phyloP scores from a whole-genome alignment of 2,888 invertebrate genomes.

The Drosophila phalerata region DNA sequence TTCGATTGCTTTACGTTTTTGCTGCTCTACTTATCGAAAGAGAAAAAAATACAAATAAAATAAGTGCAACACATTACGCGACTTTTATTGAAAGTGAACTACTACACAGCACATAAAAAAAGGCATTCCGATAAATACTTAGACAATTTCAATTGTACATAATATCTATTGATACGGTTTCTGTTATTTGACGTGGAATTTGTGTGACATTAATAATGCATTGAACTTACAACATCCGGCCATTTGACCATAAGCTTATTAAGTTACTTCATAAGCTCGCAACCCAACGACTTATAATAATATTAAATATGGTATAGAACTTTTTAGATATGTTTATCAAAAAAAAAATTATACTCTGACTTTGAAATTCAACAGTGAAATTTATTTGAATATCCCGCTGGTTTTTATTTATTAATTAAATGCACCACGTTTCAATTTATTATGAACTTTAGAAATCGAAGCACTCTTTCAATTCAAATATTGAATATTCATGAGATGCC shows the following conservation, averaged over 20 bases:
- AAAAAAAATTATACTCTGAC: neutral
- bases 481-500: conserved; percentile 52
- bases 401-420: neutral
- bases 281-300: too few relatives aligned
- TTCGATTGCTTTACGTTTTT: conserved; percentile 52
- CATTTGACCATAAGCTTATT: conserved; percentile 9
- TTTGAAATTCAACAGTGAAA: neutral
- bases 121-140: conserved; percentile 38
- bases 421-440: neutral
- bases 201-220: conserved; percentile 25
- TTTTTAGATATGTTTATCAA: neutral
- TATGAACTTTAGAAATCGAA: neutral
- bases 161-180: conserved; percentile 36
- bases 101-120: conserved; percentile 30
- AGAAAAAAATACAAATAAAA: conserved; percentile 10
- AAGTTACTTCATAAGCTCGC: neutral
- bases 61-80: conserved; percentile 47
- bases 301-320: neutral
- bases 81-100: conserved; percentile 53
- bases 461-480: neutral
- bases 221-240: conserved; percentile 29
- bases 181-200: conserved; percentile 27
- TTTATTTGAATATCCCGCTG: neutral
- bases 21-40: conserved; percentile 51
- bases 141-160: conserved; percentile 28